Evolutionary conservation across 2,797 vertebrate genomes (phyloP).

Genomic region (Eulemur albifrons): DNA sequence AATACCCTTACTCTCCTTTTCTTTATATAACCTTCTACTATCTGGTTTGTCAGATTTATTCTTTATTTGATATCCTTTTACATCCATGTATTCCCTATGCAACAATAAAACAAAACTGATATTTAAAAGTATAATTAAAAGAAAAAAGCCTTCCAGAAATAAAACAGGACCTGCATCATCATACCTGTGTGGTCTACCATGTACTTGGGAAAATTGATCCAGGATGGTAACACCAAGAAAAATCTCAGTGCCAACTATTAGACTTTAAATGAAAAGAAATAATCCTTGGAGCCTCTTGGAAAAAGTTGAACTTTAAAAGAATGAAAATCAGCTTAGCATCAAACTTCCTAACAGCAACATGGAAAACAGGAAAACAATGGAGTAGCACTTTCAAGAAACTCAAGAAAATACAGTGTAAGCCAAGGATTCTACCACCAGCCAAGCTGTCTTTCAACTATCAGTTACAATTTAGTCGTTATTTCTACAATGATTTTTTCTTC

Average conservation of each 20-base stretch:
- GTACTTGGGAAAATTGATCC: not conserved
- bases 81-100: not conserved
- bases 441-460: not conserved
- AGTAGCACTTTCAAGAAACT: not conserved
- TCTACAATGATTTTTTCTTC: not conserved
- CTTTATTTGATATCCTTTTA: not conserved
- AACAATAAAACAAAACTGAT: slow-evolving; percentile 5
- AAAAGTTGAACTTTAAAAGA: not conserved
- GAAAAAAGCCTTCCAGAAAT: not conserved
- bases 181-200: not conserved
- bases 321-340: not conserved
- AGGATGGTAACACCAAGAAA: not conserved
- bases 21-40: not conserved
- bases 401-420: not conserved
- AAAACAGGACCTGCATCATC: not conserved
- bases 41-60: not conserved
- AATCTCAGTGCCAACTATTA: not conserved
- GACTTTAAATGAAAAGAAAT: not conserved
- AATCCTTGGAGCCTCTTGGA: not conserved
- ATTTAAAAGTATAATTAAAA: not conserved
- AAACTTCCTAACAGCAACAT: not conserved
- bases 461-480: not conserved
- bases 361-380: not conserved
- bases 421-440: not conserved
- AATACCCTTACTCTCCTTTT: not conserved